These are phyloP conservation scores for Tympanuchus pallidicinctus DNA, from an alignment of 2,113 vertebrate species.

Conservation along the genomic window DNA sequence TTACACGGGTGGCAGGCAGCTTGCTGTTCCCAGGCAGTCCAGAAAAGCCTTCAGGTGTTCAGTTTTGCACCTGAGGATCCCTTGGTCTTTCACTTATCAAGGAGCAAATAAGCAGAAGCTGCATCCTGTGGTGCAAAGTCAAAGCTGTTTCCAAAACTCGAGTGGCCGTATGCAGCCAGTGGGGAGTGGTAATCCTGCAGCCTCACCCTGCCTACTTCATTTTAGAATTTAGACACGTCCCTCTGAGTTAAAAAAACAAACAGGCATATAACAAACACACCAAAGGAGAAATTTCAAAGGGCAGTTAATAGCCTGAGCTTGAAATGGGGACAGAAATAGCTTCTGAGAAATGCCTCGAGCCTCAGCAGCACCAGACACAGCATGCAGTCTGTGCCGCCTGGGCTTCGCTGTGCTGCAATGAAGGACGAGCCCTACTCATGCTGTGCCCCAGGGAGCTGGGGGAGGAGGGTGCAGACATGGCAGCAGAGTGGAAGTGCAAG, in stretches of 20 bases:
- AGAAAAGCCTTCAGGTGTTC: background rate
- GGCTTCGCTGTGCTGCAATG: rapidly evolving
- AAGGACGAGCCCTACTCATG: background rate
- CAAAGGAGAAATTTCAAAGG: background rate
- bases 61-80: background rate
- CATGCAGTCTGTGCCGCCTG: background rate
- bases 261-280: background rate
- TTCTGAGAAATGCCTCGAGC: background rate
- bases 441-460: background rate
- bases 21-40: background rate
- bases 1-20: background rate
- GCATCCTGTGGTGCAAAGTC: background rate
- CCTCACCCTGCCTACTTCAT: background rate
- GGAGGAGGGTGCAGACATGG: too few relatives aligned
- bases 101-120: background rate
- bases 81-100: background rate
- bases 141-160: background rate
- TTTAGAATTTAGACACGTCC: background rate
- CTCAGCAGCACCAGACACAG: background rate
- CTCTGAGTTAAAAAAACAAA: background rate
- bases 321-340: background rate
- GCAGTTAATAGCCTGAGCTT: background rate
- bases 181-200: background rate
- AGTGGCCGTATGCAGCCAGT: background rate
- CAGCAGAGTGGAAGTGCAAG: background rate